Base-by-base conservation (phyloP, 2,888 invertebrate species). In the Gymnocheta viridis region DNA sequence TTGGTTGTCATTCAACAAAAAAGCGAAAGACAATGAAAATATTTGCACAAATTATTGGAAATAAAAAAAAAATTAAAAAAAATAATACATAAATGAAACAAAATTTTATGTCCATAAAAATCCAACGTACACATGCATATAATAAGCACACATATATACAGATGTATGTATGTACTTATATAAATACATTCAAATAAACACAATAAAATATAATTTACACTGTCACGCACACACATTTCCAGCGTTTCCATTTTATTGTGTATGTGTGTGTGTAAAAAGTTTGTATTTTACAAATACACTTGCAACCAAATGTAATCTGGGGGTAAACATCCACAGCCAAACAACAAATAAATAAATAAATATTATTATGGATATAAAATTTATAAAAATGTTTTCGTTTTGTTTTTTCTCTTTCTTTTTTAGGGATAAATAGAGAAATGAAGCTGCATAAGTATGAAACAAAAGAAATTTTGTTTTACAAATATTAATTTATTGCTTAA, bases 401-500 rank as follows among this genome's bases (percentile, higher is more conserved):
- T 1, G 44, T 47, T 58, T 32, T 32, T 14, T 0, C n/a, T n/a
- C n/a, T n/a, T 49, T 17, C 3, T 29, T 9, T 41, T 60, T 14
- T 58, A 3, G 38, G 6, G 14, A 47, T 66, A 17, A 27, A 64
- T 29, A 38, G 17, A 41, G n/a, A 38, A 17, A 7, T 35, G 12
- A 12, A 7, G 32, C 4, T 22, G 22, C 22, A 14, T 24, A 51
- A 49, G 22, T 49, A 32, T 27, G 2, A 67, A 38, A 54, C 38
- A 44, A 47, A 66, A 56, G 56, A 32, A 14, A n/a, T 35, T 49
- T 41, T 41, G 17, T 51, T 24, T 44, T 22, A 19, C 10, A 64
- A 64, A 69, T 60, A 60, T 60, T 69, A 81, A 74, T 81, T 81
- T 81, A 74, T 81, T 69, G 17, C 62, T 69, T 32, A 35, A 7